Conservation (phyloP, 1,140 invertebrate genomes). For the Ditylenchus dipsaci region DNA sequence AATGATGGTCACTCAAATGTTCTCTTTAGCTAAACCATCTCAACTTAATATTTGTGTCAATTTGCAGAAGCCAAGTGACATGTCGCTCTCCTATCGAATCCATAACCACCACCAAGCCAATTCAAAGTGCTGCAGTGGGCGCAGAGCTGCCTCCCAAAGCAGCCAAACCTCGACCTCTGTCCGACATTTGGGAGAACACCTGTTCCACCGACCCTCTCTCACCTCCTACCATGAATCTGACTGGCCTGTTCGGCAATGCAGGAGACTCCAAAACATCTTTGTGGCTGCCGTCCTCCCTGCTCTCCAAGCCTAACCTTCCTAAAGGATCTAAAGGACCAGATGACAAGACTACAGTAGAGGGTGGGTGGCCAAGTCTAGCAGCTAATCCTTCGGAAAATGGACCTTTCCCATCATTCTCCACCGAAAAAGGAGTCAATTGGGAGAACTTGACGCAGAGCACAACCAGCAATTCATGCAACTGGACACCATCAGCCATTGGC, state of each 20-base stretch:
- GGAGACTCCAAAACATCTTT: not conserved
- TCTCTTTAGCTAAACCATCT: no score
- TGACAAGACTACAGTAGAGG: not conserved
- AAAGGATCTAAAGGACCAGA: no score
- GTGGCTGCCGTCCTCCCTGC: not conserved
- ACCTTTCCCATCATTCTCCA: not conserved
- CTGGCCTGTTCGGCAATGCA: not conserved
- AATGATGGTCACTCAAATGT: no score
- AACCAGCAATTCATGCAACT: not conserved
- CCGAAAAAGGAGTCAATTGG: no score
- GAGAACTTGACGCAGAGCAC: not conserved
- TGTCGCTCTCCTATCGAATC: not conserved
- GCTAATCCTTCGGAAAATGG: not conserved
- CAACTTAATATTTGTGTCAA: no score
- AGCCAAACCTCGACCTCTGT: not conserved
- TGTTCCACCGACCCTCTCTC: not conserved
- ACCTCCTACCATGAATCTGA: not conserved
- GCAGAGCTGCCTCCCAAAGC: not conserved
- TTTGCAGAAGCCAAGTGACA: no score
- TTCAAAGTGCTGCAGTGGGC: not conserved
- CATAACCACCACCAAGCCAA: not conserved
- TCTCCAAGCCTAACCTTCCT: not conserved
- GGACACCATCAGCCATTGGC: no score
- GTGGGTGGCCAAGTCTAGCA: not conserved
- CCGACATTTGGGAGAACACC: slow-evolving; percentile 1